phyloP scores from a whole-genome alignment of 1,140 invertebrate genomes.

The Monochamus saltuarius region DNA sequence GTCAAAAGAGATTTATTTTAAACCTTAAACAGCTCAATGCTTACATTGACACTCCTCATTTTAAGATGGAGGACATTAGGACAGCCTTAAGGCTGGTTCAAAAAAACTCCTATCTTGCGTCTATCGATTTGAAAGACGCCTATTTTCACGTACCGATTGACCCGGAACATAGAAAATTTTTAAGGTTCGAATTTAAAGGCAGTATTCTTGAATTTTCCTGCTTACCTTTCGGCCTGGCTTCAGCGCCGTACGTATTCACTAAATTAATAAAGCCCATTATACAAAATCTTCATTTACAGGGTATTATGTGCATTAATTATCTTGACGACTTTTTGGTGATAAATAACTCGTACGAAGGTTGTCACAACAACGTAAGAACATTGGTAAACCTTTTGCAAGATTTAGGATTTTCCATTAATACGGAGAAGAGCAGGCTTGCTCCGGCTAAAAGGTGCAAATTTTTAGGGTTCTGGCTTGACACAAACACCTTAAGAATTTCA shows the following conservation, averaged over 20 bases:
- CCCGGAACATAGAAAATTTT: constrained; percentile 27
- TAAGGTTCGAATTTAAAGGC: constrained; percentile 26
- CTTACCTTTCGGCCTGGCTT: constrained; percentile 22
- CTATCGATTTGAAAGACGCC: constrained; percentile 28
- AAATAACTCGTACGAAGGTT: constrained; percentile 10
- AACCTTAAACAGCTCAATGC: constrained; percentile 37
- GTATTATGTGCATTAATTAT: constrained; percentile 9
- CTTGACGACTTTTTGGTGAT: constrained; percentile 23
- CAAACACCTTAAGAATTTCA: constrained; percentile 4
- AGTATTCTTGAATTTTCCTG: constrained; percentile 24
- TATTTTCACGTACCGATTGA: constrained; percentile 33
- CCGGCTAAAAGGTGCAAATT: constrained; percentile 10
- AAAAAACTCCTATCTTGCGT: constrained; percentile 27
- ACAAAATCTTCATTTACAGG: constrained; percentile 6
- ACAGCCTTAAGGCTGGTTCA: constrained; percentile 29
- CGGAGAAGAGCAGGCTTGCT: constrained; percentile 15
- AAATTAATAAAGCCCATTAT: constrained; percentile 21
- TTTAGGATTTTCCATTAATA: constrained; percentile 25
- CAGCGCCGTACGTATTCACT: constrained; percentile 16
- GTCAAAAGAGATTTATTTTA: constrained; percentile 35
- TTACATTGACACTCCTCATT: constrained; percentile 30
- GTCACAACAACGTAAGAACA: neutral
- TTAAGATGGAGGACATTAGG: constrained; percentile 39
- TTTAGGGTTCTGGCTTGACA: constrained; percentile 24
- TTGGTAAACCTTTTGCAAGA: constrained; percentile 8